Conservation (phyloP, 1,140 invertebrate species). For the Sycobia sp. region DNA sequence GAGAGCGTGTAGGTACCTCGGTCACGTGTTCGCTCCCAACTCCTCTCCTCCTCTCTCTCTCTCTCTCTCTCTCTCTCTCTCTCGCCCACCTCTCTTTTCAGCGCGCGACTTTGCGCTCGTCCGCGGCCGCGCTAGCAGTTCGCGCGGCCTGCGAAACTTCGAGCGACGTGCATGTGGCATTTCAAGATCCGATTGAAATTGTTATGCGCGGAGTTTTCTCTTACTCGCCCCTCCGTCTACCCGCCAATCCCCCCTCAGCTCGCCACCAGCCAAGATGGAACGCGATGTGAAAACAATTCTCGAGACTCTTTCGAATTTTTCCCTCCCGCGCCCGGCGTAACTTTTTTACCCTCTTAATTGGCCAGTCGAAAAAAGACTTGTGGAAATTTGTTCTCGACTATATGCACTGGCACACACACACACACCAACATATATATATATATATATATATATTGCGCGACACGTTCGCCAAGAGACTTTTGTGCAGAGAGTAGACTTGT, state of each 20-base stretch:
- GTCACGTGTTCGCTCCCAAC: conserved; percentile 34
- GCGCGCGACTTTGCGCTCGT: conserved; percentile 18
- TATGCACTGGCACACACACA: not conserved
- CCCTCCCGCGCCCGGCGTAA: not conserved
- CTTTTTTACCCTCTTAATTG: conserved; percentile 17
- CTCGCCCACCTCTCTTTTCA: too few species aligned
- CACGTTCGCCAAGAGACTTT: too few species aligned
- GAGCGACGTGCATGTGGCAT: conserved; percentile 35
- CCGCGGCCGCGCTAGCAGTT: conserved; percentile 13
- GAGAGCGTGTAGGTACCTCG: conserved; percentile 12
- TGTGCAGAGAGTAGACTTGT: too few species aligned
- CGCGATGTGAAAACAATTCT: conserved; percentile 31
- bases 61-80: too few species aligned
- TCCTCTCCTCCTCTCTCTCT: too few species aligned
- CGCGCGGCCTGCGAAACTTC: conserved; percentile 19
- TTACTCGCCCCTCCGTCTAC: too few species aligned
- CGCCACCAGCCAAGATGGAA: not conserved
- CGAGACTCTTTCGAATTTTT: conserved; percentile 12
- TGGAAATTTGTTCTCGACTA: conserved; percentile 6
- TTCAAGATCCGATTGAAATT: conserved; percentile 37
- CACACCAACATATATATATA: too few species aligned
- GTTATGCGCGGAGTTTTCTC: conserved; percentile 34
- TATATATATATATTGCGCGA: too few species aligned
- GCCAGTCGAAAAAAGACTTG: conserved; percentile 14
- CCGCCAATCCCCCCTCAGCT: not conserved